Percentiles rank a stretch among this genome's conserved stretches.
phyloP scores from a whole-genome alignment of 2,888 invertebrate genomes.

The Melangyna quadrimaculata region DNA sequence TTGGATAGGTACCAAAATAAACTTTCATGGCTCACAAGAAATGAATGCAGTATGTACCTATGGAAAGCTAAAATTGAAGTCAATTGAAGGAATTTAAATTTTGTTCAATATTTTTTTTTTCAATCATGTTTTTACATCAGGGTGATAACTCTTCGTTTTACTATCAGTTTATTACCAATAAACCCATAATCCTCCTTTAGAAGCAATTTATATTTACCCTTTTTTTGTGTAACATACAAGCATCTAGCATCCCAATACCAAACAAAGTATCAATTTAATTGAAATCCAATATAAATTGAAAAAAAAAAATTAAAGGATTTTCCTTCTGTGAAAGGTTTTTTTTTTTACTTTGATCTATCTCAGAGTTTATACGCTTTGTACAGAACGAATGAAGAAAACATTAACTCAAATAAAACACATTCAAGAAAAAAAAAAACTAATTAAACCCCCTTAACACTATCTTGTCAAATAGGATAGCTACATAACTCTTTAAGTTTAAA shows the following conservation, averaged over 20 bases:
- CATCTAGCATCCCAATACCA: not conserved
- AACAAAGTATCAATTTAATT: constrained; percentile 31
- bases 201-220: not conserved
- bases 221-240: not conserved
- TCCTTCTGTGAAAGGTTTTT: constrained; percentile 18
- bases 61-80: no score
- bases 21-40: no score
- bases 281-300: constrained; percentile 45
- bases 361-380: not conserved
- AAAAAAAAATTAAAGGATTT: constrained; percentile 1
- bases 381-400: not conserved
- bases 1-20: no score
- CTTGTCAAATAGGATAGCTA: not conserved
- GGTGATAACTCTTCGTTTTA: no score
- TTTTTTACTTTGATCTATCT: constrained; percentile 48
- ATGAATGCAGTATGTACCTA: no score
- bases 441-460: constrained; percentile 22
- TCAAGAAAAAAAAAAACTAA: constrained; percentile 48
- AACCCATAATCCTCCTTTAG: not conserved
- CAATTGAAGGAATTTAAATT: no score
- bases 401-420: constrained; percentile 4
- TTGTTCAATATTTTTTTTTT: no score
- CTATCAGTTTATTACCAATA: not conserved
- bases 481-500: not conserved
- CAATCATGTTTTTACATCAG: no score